Evolutionary conservation across 2,113 vertebrate genomes (phyloP), one percentile per base, ranked within the genome.

Genomic region (Bubo blakistoni): DNA sequence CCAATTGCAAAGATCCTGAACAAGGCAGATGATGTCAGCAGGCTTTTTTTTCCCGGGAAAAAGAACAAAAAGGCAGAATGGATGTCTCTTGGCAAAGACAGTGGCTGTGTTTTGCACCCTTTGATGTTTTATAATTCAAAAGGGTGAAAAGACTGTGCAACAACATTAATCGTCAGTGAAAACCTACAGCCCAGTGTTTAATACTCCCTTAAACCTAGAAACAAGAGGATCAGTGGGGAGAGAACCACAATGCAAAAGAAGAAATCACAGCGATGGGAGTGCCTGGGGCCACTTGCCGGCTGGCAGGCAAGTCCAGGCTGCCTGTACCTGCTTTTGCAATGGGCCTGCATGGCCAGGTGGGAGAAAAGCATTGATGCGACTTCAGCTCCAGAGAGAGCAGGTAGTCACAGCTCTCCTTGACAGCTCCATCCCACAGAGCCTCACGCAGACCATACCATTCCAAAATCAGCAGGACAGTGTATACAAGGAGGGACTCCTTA

Each of bases 401-500:
- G 12, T n/a, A 3, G 0, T 38, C 8, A 26, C 44, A 82, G 42
- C 16, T 52, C 7, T 90, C 27, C 67, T 81, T 4, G 1, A 6
- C 57, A 83, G 40, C 27, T 34, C 21, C 42, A 55, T 57, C 54
- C 36, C 16, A 2, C 76, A 52, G 19, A 84, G 20, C 20, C 51
- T 87, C 7, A 3, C 0, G 0, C 6, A 7, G 40, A 59, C 57
- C 0, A 0, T 26, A 6, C 9, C 38, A n/a, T 88, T 66, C 67
- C 59, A 81, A 81, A 88, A 67, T 63, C 58, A 73, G 44, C 15
- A 62, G 25, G 70, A 44, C 26, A 25, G 52, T 7, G 9, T 19
- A 16, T 6, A 16, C 34, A n/a, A 66, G 55, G 61, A 63, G 16
- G 21, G 32, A 38, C 93, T 91, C 61, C 21, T 81, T 38, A 67